phyloP scores from a whole-genome alignment of 2,113 vertebrate genomes.

The Proterorhinus semilunaris region DNA sequence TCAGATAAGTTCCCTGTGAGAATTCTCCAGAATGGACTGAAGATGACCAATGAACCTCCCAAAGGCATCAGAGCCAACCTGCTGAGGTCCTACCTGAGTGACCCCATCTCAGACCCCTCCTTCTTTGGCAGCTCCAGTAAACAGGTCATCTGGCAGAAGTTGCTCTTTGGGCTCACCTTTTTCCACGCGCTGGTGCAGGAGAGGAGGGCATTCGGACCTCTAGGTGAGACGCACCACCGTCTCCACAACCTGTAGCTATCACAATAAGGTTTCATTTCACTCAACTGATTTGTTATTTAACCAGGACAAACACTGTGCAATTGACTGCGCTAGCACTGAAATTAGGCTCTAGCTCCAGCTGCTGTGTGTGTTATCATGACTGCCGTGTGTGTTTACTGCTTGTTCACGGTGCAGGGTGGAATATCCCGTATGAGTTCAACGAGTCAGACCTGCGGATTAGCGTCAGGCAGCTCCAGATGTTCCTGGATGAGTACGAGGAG shows the following conservation, averaged over 20 bases:
- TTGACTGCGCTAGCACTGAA: no score
- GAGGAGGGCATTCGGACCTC: conserved; percentile 84
- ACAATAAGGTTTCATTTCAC: no score
- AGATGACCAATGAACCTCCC: conserved; percentile 91
- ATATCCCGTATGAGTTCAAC: conserved; percentile 89
- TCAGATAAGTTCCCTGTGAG: conserved; percentile 86
- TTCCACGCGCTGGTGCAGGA: conserved; percentile 88
- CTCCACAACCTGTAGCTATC: background rate
- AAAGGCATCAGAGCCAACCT: conserved; percentile 88
- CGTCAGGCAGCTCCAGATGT: conserved; percentile 87
- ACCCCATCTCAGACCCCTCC: conserved; percentile 83
- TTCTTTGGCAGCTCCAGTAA: conserved; percentile 86
- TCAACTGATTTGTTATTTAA: no score
- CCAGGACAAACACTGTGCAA: no score
- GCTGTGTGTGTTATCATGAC: background rate
- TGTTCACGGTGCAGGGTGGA: conserved; percentile 75
- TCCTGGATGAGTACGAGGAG: conserved; percentile 86
- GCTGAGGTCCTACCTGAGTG: conserved; percentile 84
- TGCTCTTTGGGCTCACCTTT: conserved; percentile 87
- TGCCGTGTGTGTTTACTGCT: background rate
- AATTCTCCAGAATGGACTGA: conserved; percentile 88
- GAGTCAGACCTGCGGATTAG: conserved; percentile 88
- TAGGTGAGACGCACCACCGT: background rate
- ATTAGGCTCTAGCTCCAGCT: no score
- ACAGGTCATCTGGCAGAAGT: conserved; percentile 86